Evolutionary conservation across 2,888 invertebrate species (phyloP), one percentile per base, ranked within the genome.

Genomic region (Argyra leucocephala): DNA sequence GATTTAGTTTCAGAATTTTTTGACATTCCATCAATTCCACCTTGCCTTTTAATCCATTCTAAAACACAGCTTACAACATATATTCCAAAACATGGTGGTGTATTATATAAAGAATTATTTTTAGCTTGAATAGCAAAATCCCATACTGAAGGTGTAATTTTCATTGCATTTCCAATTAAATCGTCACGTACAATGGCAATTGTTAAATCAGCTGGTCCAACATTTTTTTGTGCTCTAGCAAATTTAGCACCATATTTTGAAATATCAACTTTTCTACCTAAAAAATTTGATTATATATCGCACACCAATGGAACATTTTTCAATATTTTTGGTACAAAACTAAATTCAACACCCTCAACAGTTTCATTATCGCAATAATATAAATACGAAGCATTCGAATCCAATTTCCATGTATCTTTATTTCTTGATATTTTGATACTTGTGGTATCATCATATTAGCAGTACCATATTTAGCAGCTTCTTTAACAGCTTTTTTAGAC

Each of bases 311-410:
- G 96, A 12, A 97, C 88, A 67, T 88, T 88, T 69, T 88, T 86
- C 3, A 87, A 85, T 18, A 88, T 85, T 73, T 90, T 88, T 0
- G 94, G 94, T 66, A 94, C 81, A 71, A 84, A 88, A 69, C 88
- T 84, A 75, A 91, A 94, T 80, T 95, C 94, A 21, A 96, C 88
- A 63, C 96, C 98, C 76, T 98, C 93, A 67, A 99, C 91, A 15
- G 99, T 99, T 83, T 99, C 99, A 78, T 99, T 99, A 71, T 90
- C 91, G 78, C 99, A 99, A 76, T 96, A 96, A 76, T 96, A 96
- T 1, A 98, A 87, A 77, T 96, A 99, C 0, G 96, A 93, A 22
- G 98, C 97, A 67, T 96, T 88, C 0, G 91, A 86, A 75, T 89
- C 87, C 10, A 95, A 80, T 22, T 88, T 91, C 96, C 96, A 96